A percentile compares a stretch with the other conserved stretches of the same genome.
Conservation (phyloP, 1,140 invertebrate species). For the Ceratina calcarata region DNA sequence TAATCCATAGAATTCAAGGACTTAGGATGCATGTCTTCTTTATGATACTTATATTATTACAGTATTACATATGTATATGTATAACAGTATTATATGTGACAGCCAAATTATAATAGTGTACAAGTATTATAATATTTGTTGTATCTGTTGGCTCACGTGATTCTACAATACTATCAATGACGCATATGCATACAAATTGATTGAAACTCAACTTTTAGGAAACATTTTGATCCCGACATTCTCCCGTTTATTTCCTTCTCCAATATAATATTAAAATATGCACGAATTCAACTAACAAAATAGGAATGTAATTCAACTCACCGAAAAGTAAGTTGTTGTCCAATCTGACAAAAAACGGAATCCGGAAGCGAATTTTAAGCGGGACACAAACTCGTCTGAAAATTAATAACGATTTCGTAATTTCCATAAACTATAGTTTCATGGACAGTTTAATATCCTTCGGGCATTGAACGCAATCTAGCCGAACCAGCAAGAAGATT, state of each 20-base stretch:
- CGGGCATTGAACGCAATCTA: not conserved
- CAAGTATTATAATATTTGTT: no score
- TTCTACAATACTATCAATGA: no score
- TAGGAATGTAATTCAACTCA: no score
- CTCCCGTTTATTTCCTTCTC: not conserved
- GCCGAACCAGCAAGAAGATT: not conserved
- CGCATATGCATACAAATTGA: no score
- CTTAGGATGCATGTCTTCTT: not conserved
- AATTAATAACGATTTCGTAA: constrained; percentile 1
- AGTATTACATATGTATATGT: no score
- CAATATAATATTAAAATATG: not conserved
- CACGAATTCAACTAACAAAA: no score
- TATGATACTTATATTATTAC: no score
- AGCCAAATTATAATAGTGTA: no score
- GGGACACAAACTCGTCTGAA: not conserved
- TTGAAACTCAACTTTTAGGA: no score
- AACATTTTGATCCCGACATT: constrained; percentile 8
- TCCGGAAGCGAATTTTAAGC: not conserved
- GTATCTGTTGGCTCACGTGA: no score
- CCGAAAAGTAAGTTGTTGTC: no score
- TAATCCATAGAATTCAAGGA: not conserved
- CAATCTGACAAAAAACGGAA: not conserved
- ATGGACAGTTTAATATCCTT: not conserved
- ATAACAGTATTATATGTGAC: no score
- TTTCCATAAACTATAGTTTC: constrained; percentile 21